Conservation (phyloP, 2,888 invertebrate species). For the Eupithecia inturbata region DNA sequence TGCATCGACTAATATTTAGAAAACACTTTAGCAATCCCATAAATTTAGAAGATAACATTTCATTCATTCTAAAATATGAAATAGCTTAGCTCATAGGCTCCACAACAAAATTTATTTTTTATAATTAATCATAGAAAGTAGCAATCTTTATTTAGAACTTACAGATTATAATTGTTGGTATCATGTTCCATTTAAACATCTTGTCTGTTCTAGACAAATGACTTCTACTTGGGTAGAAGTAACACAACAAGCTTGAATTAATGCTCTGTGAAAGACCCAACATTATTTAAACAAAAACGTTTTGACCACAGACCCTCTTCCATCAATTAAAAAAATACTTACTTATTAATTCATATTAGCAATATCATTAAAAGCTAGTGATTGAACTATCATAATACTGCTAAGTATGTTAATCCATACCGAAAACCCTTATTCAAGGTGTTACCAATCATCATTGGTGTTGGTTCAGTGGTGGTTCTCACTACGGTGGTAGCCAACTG, state of each 20-base stretch:
- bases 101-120: background rate
- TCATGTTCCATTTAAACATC: background rate
- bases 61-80: background rate
- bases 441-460: slow-evolving; percentile 85
- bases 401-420: background rate
- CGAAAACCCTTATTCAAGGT: slow-evolving; percentile 68
- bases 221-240: background rate
- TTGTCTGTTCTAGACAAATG: background rate
- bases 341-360: background rate
- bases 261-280: background rate
- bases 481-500: slow-evolving; percentile 85
- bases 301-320: too few species aligned
- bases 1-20: background rate
- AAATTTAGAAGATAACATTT: background rate
- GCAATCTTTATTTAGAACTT: background rate
- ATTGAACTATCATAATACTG: background rate
- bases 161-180: background rate
- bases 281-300: too few species aligned
- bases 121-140: background rate
- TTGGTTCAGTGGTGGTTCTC: slow-evolving; percentile 84
- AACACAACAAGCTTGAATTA: background rate
- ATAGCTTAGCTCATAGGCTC: background rate
- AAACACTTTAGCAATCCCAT: background rate
- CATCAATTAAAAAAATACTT: background rate
- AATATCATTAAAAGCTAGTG: background rate